phyloP scores from a whole-genome alignment of 2,113 vertebrate genomes.

The Oplegnathus fasciatus region DNA sequence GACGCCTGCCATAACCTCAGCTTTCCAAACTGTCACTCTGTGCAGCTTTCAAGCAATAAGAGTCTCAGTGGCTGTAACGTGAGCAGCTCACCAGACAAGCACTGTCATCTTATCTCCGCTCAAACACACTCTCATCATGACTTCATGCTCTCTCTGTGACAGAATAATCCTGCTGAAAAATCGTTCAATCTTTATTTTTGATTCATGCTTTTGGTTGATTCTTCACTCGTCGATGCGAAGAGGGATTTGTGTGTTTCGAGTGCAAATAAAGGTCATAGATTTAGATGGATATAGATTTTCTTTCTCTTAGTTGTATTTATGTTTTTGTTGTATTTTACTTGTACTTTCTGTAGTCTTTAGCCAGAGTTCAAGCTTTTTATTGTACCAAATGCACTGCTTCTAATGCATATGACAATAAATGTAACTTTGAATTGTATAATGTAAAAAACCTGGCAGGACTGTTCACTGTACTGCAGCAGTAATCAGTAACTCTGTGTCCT shows the following conservation, averaged over 20 bases:
- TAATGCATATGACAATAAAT: not conserved
- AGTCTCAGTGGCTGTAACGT: conserved; percentile 4
- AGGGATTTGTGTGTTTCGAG: too few species aligned
- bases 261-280: not conserved
- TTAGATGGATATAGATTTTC: not conserved
- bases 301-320: not conserved
- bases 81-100: conserved; percentile 17
- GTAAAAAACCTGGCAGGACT: not conserved
- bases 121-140: not conserved
- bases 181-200: not conserved
- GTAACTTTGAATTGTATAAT: not conserved
- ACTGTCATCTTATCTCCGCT: not conserved
- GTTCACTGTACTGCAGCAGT: not conserved
- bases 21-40: conserved; percentile 10
- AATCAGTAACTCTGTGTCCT: not conserved
- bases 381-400: too few species aligned
- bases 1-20: conserved; percentile 34
- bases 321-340: not conserved
- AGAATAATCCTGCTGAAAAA: not conserved
- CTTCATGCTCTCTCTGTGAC: not conserved
- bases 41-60: not conserved
- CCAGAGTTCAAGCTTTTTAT: not conserved
- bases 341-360: not conserved
- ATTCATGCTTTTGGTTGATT: not conserved
- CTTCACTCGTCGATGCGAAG: too few species aligned